Evolutionary conservation across 2,113 vertebrate species (phyloP).

Genomic region (Tragelaphus strepsiceros): DNA sequence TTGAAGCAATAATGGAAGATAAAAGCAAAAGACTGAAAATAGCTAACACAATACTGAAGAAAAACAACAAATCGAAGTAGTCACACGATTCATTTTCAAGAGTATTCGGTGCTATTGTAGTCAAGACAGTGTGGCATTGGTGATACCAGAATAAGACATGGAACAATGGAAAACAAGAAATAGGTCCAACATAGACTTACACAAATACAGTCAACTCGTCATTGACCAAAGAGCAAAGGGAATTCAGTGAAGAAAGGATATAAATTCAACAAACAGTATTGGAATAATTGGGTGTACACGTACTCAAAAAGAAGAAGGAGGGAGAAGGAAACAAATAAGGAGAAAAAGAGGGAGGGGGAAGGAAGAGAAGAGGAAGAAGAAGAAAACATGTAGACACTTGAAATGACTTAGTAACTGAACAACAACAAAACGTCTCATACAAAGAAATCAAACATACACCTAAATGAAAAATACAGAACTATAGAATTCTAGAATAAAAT

Average conservation of each 20-base stretch:
- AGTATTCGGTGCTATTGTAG: background rate
- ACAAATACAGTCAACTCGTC: background rate
- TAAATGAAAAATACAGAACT: background rate
- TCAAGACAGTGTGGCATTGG: background rate
- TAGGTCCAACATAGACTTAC: accelerated
- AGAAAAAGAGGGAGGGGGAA: background rate
- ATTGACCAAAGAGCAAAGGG: background rate
- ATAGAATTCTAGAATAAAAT: background rate
- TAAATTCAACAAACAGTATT: background rate
- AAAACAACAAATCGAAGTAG: background rate
- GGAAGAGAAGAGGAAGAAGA: background rate
- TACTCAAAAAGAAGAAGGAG: background rate
- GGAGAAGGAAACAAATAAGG: background rate
- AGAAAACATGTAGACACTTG: background rate
- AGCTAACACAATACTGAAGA: background rate
- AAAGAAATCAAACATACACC: background rate
- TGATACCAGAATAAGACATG: background rate
- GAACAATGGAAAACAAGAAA: background rate
- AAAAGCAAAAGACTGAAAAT: background rate
- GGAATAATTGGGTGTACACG: background rate
- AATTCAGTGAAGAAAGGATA: background rate
- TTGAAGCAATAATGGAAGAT: background rate
- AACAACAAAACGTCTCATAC: background rate
- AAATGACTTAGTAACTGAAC: background rate
- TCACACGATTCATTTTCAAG: background rate